Conservation (phyloP, 1,140 invertebrate species). For the Battus philenor region DNA sequence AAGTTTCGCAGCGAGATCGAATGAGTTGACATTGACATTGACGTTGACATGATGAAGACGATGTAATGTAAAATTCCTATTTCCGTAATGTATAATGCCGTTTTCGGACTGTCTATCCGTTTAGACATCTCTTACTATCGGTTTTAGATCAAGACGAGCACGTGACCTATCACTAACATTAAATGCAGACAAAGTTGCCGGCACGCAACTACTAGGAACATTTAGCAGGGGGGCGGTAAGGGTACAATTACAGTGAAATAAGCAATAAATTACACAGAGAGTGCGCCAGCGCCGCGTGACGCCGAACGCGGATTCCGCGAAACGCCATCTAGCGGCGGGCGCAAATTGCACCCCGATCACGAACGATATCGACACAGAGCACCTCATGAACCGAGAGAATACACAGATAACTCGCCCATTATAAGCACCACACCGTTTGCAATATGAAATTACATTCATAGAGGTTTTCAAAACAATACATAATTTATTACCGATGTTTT, state of each 20-base stretch:
- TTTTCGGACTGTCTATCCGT: too few species aligned
- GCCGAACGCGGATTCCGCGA: conserved; percentile 46
- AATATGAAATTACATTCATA: too few species aligned
- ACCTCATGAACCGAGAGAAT: conserved; percentile 14
- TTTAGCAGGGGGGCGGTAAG: conserved; percentile 46
- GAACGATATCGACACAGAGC: conserved; percentile 37
- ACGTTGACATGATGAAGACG: too few species aligned
- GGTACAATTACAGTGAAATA: conserved; percentile 65
- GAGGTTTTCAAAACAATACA: too few species aligned
- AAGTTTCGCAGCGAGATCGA: too few species aligned
- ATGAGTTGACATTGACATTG: too few species aligned
- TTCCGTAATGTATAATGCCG: too few species aligned
- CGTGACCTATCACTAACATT: not conserved
- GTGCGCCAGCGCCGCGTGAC: conserved; percentile 53
- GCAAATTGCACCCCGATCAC: conserved; percentile 57
- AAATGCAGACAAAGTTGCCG: conserved; percentile 23
- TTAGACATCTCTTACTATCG: too few species aligned
- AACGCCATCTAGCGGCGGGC: conserved; percentile 44
- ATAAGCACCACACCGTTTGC: too few species aligned
- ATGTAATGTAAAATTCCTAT: too few species aligned
- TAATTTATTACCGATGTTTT: too few species aligned
- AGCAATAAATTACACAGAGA: conserved; percentile 59
- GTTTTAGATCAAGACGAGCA: too few species aligned
- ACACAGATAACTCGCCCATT: not conserved
- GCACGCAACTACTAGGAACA: conserved; percentile 41